Evolutionary conservation across 2,797 vertebrate genomes (phyloP).

Genomic region (Rachycentron canadum): DNA sequence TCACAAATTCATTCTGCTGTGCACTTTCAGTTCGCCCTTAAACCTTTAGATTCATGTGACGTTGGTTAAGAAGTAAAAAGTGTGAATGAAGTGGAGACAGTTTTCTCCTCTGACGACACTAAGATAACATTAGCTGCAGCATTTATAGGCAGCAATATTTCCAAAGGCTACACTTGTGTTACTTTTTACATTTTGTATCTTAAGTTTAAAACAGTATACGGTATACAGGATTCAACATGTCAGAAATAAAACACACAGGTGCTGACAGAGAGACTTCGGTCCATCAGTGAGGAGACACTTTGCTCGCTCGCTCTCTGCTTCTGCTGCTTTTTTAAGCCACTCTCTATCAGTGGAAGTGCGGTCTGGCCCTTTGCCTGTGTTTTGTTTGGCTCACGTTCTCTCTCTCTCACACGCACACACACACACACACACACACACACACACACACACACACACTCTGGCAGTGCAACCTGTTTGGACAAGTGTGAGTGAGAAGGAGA

Average conservation of each 20-base stretch:
- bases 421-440: slow-evolving; percentile 3
- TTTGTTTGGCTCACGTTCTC: slow-evolving; percentile 92
- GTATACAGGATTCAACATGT: neutral
- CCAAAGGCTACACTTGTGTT: neutral
- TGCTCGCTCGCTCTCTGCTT: neutral
- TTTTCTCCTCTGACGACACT: too few relatives aligned
- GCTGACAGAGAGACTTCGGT: slow-evolving; percentile 1
- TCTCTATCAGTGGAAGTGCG: slow-evolving; percentile 92
- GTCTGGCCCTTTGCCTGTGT: slow-evolving; percentile 92
- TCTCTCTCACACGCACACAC: neutral
- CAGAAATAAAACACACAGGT: neutral
- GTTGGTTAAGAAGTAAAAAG: too few relatives aligned
- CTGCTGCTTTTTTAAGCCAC: slow-evolving; percentile 75
- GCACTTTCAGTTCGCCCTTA: too few relatives aligned
- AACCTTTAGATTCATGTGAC: neutral
- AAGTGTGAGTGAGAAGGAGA: slow-evolving; percentile 36
- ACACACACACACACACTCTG: slow-evolving; percentile 76
- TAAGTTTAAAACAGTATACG: neutral
- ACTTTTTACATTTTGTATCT: neutral
- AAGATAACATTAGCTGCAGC: too few relatives aligned
- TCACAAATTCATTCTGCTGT: too few relatives aligned
- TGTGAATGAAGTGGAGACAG: too few relatives aligned
- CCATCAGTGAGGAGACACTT: too few relatives aligned
- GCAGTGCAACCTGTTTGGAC: slow-evolving; percentile 89
- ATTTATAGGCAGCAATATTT: neutral